These are phyloP conservation scores for Acholoe squamosa DNA, from an alignment of 2,888 invertebrate genomes.

Conservation along the genomic window DNA sequence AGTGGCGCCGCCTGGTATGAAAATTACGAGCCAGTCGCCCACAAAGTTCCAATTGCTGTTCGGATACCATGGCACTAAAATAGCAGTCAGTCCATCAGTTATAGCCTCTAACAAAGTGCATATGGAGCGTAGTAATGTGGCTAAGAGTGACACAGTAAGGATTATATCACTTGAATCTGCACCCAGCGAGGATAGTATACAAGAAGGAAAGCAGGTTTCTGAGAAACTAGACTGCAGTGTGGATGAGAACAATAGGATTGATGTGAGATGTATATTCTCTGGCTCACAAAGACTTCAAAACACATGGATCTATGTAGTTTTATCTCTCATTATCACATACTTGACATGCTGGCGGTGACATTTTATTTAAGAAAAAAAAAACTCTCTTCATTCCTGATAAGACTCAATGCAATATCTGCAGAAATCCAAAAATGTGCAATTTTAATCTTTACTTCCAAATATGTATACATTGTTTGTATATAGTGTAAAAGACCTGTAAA, in stretches of 20 bases:
- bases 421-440: conserved; percentile 31
- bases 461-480: not conserved
- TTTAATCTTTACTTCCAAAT: not conserved
- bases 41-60: conserved; percentile 33
- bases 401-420: conserved; percentile 34
- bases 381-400: not conserved
- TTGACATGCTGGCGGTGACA: not conserved
- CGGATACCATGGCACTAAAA: conserved; percentile 17
- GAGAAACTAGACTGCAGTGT: conserved; percentile 24
- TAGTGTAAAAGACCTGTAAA: not conserved
- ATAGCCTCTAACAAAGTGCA: not conserved
- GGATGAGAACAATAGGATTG: conserved; percentile 18
- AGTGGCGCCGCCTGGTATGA: conserved; percentile 42
- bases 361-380: not conserved
- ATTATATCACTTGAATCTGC: not conserved
- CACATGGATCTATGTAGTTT: not conserved
- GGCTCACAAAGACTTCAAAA: conserved; percentile 27
- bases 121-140: not conserved
- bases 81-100: not conserved
- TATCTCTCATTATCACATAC: not conserved
- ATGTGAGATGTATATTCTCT: conserved; percentile 44
- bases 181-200: not conserved
- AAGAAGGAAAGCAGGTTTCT: not conserved
- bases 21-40: not conserved
- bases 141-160: not conserved